These are phyloP conservation scores for Neolamprologus tretocephalus DNA, from an alignment of 2,113 vertebrate genomes.

Conservation along the genomic window DNA sequence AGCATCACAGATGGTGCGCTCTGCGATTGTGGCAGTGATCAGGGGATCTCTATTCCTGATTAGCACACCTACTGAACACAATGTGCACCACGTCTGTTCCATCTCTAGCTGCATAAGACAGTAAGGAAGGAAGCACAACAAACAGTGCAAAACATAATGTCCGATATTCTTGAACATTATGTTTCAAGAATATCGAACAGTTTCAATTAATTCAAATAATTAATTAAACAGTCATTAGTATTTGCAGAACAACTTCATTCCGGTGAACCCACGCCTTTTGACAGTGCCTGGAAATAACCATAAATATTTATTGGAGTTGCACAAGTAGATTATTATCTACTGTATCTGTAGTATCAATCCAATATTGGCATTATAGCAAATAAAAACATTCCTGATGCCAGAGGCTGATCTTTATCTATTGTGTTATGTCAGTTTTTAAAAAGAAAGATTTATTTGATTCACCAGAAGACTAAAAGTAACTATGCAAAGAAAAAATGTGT, in stretches of 20 bases:
- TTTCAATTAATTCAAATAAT: background rate
- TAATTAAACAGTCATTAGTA: background rate
- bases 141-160: background rate
- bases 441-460: background rate
- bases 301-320: background rate
- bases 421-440: background rate
- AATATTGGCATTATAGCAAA: background rate
- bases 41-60: constrained; percentile 59
- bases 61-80: constrained; percentile 57
- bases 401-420: background rate
- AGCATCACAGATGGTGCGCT: constrained; percentile 67
- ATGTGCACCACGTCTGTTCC: constrained; percentile 54
- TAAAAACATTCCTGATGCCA: background rate
- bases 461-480: background rate
- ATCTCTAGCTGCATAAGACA: background rate
- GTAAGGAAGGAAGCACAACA: background rate
- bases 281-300: background rate
- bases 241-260: background rate
- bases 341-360: background rate
- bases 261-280: background rate
- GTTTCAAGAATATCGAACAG: background rate
- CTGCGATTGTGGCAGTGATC: constrained; percentile 51
- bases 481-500: background rate
- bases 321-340: background rate
- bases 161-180: background rate